Evolutionary conservation across 2,888 invertebrate genomes (phyloP), one percentile per base, ranked within the genome.

Genomic region (Meiosimyza platycephala): DNA sequence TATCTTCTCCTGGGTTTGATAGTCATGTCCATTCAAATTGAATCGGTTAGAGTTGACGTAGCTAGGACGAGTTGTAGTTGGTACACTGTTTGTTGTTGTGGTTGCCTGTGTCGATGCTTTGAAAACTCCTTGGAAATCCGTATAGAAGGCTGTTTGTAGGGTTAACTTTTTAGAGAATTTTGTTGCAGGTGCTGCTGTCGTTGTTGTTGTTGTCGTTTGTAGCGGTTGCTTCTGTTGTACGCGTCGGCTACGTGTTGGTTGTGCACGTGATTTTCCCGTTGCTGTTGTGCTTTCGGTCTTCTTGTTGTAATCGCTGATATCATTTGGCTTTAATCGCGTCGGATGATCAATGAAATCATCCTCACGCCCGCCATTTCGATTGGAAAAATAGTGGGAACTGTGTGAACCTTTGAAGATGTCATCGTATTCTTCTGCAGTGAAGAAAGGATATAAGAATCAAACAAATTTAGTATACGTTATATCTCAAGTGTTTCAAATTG

Each of bases 311-410:
- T 85, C 86, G 57, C 85, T 88, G 22, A 84, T 80, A 22, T 87
- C 88, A 76, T 89, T 89, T 48, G 85, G 86, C 72, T 81, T 81
- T 73, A 74, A 62, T 6, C 75, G 72, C 9, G 74, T 60, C 11
- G 79, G 74, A 73, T 84, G 84, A 72, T 90, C 88, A 72, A 90
- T 89, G 71, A 89, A 89, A 75, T 89, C 88, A 68, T 87, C 88
- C 82, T 91, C 90, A 78, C 90, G 90, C 9, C 91, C 90, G 55
- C 89, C 89, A 82, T 91, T 90, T 65, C 89, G 88, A 81, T 90
- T 91, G 79, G 92, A 92, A 86, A 92, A 93, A 88, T 93, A 93
- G 85, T 93, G 93, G 1, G 93, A 93, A 73, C 93, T 93, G 83
- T 93, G 93, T 33, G 93, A 92, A 59, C 91, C 91, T 78, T 91